Conservation (phyloP, 2,888 invertebrate genomes). For the Empis livida region DNA sequence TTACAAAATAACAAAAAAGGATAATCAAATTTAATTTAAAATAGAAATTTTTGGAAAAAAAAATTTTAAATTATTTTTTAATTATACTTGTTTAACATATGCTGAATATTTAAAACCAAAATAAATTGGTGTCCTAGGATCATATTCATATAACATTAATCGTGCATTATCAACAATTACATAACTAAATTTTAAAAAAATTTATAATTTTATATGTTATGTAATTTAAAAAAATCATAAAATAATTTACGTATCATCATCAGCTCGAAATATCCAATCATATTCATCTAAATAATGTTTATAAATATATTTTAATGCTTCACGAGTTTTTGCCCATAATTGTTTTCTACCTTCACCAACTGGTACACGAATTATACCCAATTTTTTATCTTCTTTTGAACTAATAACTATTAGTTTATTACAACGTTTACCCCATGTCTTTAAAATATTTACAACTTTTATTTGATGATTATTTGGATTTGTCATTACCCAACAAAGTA, state of each 20-base stretch:
- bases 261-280: constrained; percentile 98
- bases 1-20: too few relatives aligned
- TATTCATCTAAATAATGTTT: constrained; percentile 67
- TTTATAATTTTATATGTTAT: background rate
- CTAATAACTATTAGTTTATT: constrained; percentile 83
- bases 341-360: constrained; percentile 80
- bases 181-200: constrained; percentile 42
- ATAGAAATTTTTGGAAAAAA: background rate
- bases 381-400: constrained; percentile 50
- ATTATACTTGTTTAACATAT: background rate
- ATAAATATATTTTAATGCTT: constrained; percentile 76
- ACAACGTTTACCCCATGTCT: constrained; percentile 90
- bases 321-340: constrained; percentile 92
- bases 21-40: too few relatives aligned
- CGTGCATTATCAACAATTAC: constrained; percentile 88
- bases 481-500: constrained; percentile 97
- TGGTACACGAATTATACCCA: constrained; percentile 71
- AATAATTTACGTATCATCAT: constrained; percentile 97
- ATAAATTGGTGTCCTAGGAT: constrained; percentile 59
- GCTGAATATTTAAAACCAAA: constrained; percentile 63
- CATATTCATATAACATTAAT: constrained; percentile 64
- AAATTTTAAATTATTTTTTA: background rate
- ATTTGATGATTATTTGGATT: constrained; percentile 76
- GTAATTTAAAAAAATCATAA: too few relatives aligned
- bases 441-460: constrained; percentile 85